Base-by-base conservation (phyloP, 2,797 vertebrate species). In the Dallia pectoralis region DNA sequence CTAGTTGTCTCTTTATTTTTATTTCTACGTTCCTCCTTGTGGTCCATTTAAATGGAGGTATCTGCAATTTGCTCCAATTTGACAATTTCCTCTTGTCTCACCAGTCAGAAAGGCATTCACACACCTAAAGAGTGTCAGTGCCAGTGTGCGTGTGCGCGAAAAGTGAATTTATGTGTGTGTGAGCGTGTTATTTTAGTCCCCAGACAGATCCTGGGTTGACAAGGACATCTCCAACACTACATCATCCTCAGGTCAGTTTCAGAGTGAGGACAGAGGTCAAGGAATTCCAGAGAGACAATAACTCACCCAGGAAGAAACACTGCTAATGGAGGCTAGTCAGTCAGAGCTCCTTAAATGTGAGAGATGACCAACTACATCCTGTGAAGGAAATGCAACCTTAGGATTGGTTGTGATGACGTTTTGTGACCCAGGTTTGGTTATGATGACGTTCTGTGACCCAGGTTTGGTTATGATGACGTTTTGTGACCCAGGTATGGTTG, bases 291-390 rank as follows among this genome's bases (percentile, higher is more conserved):
- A 44, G 40, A 44, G 40, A 25, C 22, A 11, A 22, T 56, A 56
- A 56, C 53, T 59, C 53, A 59, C 22, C 22, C 22, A 59, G 22
- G 3, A 59, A 9, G 25, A n/a, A 56, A 56, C 53, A 75, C 32
- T 76, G 59, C 53, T 25, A 53, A 73, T 80, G 77, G 19, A 75
- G 72, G 32, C 11, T 59, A 14, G 11, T 59, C 53, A 59, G 77
- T 79, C 67, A 67, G 5, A 75, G 69, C 69, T 11, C 12, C 63
- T 77, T 59, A 61, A 62, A 59, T 33, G 64, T 69, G 79, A 81
- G 71, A 14, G 70, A 81, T 86, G 77, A 76, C 78, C 77, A 59
- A 27, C 22, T 25, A 27, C 9, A 59, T 59, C 22, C 22, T 25
- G 14, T 12, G n/a, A 22, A n/a, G 3, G 53, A 59, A 59, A 56